Conservation (phyloP, 2,113 vertebrate genomes). For the Megalops atlanticus region DNA sequence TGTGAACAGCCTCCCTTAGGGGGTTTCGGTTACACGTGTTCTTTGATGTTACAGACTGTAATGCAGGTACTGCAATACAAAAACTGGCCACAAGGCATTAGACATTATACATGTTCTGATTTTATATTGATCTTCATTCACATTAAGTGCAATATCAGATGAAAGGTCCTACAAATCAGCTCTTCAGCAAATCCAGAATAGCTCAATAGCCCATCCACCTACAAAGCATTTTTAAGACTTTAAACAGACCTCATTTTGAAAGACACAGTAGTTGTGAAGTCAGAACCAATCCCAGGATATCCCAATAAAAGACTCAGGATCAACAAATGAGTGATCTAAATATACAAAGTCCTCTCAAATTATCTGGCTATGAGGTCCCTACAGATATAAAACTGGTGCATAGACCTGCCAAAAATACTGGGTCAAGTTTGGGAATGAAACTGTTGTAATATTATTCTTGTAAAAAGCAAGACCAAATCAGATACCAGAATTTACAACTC, state of each 20-base stretch:
- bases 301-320: no score
- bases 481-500: not conserved
- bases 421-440: no score
- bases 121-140: not conserved
- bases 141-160: not conserved
- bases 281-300: no score
- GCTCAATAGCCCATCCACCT: not conserved
- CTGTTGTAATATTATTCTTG: no score
- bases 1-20: not conserved
- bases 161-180: not conserved
- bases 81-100: not conserved
- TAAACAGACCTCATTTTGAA: not conserved
- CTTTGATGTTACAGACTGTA: conserved; percentile 14
- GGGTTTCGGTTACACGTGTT: conserved; percentile 11
- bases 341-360: not conserved
- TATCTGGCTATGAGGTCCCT: not conserved
- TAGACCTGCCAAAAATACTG: no score
- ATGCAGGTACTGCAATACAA: not conserved
- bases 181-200: not conserved
- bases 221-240: not conserved
- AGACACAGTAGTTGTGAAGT: not conserved
- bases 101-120: not conserved
- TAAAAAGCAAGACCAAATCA: not conserved
- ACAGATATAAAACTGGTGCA: no score
- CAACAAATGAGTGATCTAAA: not conserved